phyloP scores from a whole-genome alignment of 2,888 invertebrate genomes.

The Drosophila eohydei region DNA sequence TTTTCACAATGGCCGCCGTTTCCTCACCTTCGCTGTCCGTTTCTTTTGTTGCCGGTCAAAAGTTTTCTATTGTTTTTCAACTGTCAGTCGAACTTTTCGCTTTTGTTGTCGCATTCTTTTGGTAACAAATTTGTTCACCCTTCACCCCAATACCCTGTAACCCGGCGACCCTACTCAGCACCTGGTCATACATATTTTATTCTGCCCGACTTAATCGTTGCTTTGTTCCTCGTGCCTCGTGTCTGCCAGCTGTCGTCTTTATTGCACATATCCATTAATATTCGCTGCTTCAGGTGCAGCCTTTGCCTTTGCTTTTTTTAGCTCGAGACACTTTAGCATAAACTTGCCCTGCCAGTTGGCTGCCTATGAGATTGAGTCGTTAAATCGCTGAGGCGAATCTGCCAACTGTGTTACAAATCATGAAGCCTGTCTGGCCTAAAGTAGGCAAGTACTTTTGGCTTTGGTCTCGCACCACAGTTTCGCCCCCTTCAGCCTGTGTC shows the following conservation, averaged over 20 bases:
- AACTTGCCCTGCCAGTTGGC: conserved; percentile 44
- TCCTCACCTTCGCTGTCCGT: conserved; percentile 36
- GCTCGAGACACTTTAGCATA: conserved; percentile 57
- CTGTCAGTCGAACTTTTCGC: conserved; percentile 70
- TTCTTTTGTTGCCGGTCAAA: conserved; percentile 68
- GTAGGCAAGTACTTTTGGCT: conserved; percentile 30
- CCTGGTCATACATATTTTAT: conserved; percentile 72
- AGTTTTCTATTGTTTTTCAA: conserved; percentile 71
- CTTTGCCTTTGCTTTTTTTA: conserved; percentile 16
- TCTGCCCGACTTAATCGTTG: conserved; percentile 74
- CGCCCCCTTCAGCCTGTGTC: conserved; percentile 8
- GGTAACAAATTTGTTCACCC: conserved; percentile 70
- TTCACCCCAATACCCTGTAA: conserved; percentile 25
- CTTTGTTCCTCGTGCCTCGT: conserved; percentile 58
- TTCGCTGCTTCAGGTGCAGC: conserved; percentile 69
- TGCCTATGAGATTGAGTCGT: conserved; percentile 63
- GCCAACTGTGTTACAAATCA: conserved; percentile 71
- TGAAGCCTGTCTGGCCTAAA: conserved; percentile 49
- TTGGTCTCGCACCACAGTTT: conserved; percentile 1
- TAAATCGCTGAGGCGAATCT: conserved; percentile 58
- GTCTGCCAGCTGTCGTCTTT: conserved; percentile 77
- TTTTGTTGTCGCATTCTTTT: conserved; percentile 70
- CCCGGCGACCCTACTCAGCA: conserved; percentile 39
- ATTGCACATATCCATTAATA: conserved; percentile 76
- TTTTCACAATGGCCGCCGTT: conserved; percentile 71